Percentiles rank a stretch among this genome's conserved stretches.
Evolutionary conservation across 2,113 vertebrate species (phyloP).

Genomic region (Piprites chloris): DNA sequence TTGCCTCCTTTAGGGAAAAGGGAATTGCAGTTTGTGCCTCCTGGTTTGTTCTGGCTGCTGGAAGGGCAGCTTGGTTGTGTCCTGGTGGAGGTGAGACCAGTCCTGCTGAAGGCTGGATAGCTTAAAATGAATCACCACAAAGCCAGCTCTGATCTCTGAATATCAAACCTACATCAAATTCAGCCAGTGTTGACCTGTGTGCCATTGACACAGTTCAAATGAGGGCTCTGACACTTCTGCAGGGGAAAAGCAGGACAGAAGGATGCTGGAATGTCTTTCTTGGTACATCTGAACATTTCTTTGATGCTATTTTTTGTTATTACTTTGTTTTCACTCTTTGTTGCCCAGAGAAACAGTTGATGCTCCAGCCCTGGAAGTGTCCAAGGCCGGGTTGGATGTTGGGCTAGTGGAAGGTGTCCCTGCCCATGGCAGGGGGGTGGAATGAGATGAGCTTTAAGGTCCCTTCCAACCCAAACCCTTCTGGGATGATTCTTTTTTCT

Average conservation of each 20-base stretch:
- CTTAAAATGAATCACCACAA: background rate
- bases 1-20: background rate
- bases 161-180: fast-evolving
- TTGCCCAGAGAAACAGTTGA: background rate
- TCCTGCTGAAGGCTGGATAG: background rate
- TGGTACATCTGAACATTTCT: background rate
- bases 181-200: background rate
- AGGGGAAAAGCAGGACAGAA: background rate
- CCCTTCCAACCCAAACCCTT: background rate
- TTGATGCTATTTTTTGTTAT: background rate
- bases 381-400: background rate
- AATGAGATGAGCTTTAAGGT: background rate
- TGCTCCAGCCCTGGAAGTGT: background rate
- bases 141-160: fast-evolving
- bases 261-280: background rate
- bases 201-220: background rate
- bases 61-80: background rate
- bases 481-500: background rate
- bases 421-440: background rate
- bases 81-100: background rate
- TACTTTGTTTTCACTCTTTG: fast-evolving
- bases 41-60: background rate
- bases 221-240: background rate
- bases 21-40: background rate
- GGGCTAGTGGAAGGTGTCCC: background rate